phyloP scores from a whole-genome alignment of 1,140 invertebrate species.

The Gyrodactylus salaris region DNA sequence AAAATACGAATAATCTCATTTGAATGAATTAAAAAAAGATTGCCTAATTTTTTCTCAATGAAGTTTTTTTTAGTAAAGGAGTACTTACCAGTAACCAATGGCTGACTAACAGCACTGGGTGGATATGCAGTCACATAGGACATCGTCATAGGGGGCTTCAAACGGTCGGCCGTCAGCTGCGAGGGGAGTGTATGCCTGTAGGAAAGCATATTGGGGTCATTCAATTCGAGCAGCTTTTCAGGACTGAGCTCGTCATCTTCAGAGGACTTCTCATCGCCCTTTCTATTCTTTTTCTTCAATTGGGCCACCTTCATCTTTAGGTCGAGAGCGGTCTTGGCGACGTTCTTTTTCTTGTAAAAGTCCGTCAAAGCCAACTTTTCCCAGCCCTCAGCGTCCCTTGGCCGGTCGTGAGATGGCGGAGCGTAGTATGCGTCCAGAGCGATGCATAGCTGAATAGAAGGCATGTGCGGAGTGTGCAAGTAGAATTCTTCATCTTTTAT shows the following conservation, averaged over 20 bases:
- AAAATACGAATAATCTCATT: too few species aligned
- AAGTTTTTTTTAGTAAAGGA: too few species aligned
- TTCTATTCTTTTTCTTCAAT: not conserved
- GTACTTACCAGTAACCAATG: not conserved
- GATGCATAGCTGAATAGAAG: not conserved
- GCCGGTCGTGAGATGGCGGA: constrained; percentile 4
- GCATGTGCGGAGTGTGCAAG: not conserved
- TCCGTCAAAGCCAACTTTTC: not conserved
- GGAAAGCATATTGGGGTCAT: not conserved
- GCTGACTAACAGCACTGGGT: not conserved
- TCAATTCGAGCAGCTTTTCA: not conserved
- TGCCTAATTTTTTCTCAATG: too few species aligned
- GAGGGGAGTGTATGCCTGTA: not conserved
- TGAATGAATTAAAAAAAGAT: too few species aligned
- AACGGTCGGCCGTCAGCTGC: not conserved
- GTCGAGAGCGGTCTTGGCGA: not conserved
- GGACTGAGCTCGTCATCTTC: not conserved
- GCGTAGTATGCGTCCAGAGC: not conserved
- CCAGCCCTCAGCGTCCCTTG: constrained; percentile 6
- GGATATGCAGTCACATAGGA: not conserved
- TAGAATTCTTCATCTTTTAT: not conserved
- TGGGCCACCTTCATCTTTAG: not conserved
- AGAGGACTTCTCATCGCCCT: not conserved
- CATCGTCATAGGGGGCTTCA: not conserved
- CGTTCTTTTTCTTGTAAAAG: constrained; percentile 5